Conservation (phyloP, 2,888 invertebrate genomes). For the Apeira syringaria region DNA sequence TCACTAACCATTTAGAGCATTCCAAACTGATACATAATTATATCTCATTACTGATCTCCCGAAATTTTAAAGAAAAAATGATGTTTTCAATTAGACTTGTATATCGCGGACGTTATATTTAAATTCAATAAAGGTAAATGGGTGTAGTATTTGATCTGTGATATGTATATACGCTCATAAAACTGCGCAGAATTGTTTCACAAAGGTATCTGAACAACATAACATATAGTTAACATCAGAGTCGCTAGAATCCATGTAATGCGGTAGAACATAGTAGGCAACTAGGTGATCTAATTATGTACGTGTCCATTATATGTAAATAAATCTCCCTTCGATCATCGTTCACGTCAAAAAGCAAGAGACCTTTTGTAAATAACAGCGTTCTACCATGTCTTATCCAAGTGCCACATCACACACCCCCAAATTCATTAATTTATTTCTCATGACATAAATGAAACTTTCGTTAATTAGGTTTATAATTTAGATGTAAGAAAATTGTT, state of each 20-base stretch:
- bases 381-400: constrained; percentile 44
- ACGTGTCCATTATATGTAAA: constrained; percentile 63
- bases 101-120: not conserved
- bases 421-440: constrained; percentile 81
- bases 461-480: constrained; percentile 75
- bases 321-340: constrained; percentile 47
- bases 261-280: constrained; percentile 63
- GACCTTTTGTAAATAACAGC: constrained; percentile 59
- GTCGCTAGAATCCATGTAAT: constrained; percentile 60
- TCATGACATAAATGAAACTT: constrained; percentile 68
- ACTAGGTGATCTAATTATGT: constrained; percentile 56
- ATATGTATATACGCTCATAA: constrained; percentile 2
- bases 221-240: not conserved
- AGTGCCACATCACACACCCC: constrained; percentile 69
- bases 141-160: constrained; percentile 10
- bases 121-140: not conserved
- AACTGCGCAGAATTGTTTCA: not conserved
- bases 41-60: no score
- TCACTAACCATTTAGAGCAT: not conserved
- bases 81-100: no score
- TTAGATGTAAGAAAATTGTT: constrained; percentile 63
- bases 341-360: constrained; percentile 41
- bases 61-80: no score
- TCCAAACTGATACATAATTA: no score
- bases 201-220: no score